Percentiles rank a stretch among this genome's conserved stretches.
Evolutionary conservation across 2,797 vertebrate genomes (phyloP).

Genomic region (Spondyliosoma cantharus): DNA sequence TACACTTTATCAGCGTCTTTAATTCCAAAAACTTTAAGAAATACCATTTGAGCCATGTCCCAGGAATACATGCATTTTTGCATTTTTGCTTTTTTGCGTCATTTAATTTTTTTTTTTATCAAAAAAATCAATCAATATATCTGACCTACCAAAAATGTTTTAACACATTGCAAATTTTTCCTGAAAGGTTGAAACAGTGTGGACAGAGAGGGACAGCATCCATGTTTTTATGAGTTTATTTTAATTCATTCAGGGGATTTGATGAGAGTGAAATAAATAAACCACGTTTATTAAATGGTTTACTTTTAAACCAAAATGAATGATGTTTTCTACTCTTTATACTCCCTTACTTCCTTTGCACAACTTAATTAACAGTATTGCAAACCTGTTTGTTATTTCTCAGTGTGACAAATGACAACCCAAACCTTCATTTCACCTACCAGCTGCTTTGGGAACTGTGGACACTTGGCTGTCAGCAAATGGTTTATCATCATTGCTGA

Average conservation of each 20-base stretch:
- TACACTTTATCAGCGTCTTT: constrained; percentile 25
- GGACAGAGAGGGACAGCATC: too few species aligned
- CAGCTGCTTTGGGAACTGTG: constrained; percentile 15
- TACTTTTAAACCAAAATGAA: not conserved
- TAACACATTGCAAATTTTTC: not conserved
- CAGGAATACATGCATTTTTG: constrained; percentile 1
- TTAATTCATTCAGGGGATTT: not conserved
- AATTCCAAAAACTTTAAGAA: constrained; percentile 1
- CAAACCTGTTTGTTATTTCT: too few species aligned
- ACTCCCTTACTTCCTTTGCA: not conserved
- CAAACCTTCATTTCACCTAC: constrained; percentile 5
- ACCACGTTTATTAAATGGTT: not conserved
- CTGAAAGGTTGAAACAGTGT: not conserved
- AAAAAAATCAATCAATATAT: too few species aligned
- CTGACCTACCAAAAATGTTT: not conserved
- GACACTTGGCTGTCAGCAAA: constrained; percentile 16
- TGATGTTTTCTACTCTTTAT: not conserved
- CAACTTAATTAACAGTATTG: not conserved
- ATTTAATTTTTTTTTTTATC: too few species aligned
- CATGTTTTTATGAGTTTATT: not conserved
- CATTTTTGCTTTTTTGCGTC: not conserved
- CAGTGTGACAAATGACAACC: constrained; percentile 3
- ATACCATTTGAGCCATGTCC: not conserved
- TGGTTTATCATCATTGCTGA: not conserved
- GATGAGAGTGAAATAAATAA: not conserved